phyloP scores from a whole-genome alignment of 2,113 vertebrate species.

The Dinomys branickii region DNA sequence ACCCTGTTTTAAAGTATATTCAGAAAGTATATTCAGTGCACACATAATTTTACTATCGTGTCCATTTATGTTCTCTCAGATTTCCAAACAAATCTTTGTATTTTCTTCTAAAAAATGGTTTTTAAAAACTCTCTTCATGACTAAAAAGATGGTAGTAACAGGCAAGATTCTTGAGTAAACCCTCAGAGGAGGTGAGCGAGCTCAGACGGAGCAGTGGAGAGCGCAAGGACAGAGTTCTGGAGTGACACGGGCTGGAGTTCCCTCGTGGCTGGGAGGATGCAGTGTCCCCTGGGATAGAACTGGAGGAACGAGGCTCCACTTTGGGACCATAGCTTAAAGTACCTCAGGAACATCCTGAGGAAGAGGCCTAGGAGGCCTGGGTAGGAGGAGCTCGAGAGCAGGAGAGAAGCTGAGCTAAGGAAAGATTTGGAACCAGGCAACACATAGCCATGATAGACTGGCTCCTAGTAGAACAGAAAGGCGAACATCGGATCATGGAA shows the following conservation, averaged over 20 bases:
- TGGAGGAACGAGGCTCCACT: background rate
- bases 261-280: no score
- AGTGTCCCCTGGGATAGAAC: background rate
- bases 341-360: constrained; percentile 57
- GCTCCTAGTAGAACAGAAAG: constrained; percentile 50
- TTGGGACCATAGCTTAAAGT: background rate
- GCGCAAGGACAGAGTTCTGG: background rate
- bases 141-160: background rate
- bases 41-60: constrained; percentile 2
- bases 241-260: no score
- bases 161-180: no score
- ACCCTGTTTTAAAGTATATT: background rate
- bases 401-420: constrained; percentile 48
- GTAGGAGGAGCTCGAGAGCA: constrained; percentile 56
- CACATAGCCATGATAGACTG: background rate
- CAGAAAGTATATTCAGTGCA: background rate
- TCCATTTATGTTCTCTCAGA: constrained; percentile 3
- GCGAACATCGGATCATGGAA: background rate
- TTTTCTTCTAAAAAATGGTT: background rate
- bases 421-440: constrained; percentile 35
- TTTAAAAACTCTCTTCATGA: constrained; percentile 26
- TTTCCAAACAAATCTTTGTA: constrained; percentile 37
- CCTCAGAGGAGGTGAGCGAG: background rate
- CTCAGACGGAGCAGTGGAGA: background rate
- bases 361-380: constrained; percentile 16